These are phyloP conservation scores for Temnothorax ravouxi DNA, from an alignment of 2,888 invertebrate genomes.

Conservation along the genomic window DNA sequence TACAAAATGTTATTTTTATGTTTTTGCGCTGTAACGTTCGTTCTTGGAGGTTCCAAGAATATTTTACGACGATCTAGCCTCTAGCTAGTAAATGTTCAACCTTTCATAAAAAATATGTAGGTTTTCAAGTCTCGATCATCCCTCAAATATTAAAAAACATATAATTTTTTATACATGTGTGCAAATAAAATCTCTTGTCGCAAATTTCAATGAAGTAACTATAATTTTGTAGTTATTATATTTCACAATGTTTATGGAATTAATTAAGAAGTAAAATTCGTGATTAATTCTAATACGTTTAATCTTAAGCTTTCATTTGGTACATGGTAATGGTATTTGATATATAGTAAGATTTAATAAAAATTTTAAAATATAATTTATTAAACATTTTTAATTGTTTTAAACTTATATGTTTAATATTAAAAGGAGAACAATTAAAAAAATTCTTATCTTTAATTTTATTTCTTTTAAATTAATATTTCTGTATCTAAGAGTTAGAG, in stretches of 20 bases:
- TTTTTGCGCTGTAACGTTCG: not conserved
- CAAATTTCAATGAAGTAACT: not conserved
- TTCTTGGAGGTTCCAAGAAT: not conserved
- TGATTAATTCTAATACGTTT: constrained; percentile 5
- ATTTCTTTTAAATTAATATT: constrained; percentile 3
- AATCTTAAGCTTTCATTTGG: not conserved
- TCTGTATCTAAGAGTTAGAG: not conserved
- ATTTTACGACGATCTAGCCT: not conserved
- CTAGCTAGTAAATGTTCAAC: not conserved
- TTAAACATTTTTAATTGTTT: not conserved
- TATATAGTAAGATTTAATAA: too few species aligned
- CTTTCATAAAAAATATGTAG: constrained; percentile 2
- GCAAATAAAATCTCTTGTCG: not conserved
- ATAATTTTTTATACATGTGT: not conserved
- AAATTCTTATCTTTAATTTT: not conserved
- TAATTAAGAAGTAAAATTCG: not conserved
- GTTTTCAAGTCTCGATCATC: not conserved
- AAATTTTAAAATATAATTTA: not conserved
- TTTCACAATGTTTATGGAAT: not conserved
- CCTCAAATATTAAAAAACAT: not conserved
- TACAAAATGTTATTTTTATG: constrained; percentile 33
- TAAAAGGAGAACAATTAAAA: not conserved
- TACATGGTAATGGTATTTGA: not conserved
- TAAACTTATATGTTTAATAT: not conserved
- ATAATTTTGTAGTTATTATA: too few species aligned